Conservation (phyloP, 1,140 invertebrate species). For the Ctenoplectra terminalis region DNA sequence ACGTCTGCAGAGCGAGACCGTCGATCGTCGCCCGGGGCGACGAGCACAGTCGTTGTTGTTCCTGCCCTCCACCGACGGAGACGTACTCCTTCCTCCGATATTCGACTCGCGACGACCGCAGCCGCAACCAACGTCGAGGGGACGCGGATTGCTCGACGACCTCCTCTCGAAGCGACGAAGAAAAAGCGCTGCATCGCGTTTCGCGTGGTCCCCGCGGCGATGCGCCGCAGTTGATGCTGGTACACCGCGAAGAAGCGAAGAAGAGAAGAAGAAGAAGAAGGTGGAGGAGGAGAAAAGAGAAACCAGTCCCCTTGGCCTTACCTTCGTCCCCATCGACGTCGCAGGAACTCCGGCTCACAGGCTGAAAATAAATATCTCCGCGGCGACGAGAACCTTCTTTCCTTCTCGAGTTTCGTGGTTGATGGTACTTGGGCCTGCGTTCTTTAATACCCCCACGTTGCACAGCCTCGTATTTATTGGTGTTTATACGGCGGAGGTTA, state of each 20-base stretch:
- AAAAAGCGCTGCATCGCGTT: conserved; percentile 54
- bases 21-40: not conserved
- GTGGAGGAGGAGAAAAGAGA: conserved; percentile 40
- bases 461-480: conserved; percentile 43
- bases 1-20: conserved; percentile 7
- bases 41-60: conserved; percentile 39
- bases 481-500: conserved; percentile 46
- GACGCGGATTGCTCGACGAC: conserved; percentile 45
- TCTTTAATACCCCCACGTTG: conserved; percentile 32
- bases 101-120: conserved; percentile 46
- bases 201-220: conserved; percentile 69
- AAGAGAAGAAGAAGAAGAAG: conserved; percentile 19
- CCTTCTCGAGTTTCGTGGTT: conserved; percentile 39
- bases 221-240: conserved; percentile 43
- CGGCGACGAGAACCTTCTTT: conserved; percentile 42
- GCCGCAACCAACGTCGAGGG: not conserved
- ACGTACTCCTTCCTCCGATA: conserved; percentile 32
- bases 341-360: conserved; percentile 41
- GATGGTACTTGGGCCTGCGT: conserved; percentile 17
- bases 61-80: conserved; percentile 14
- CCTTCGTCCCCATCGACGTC: conserved; percentile 41
- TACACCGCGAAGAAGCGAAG: conserved; percentile 9
- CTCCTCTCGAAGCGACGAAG: conserved; percentile 50
- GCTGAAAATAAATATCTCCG: conserved; percentile 54
- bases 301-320: conserved; percentile 51